Conservation (phyloP, 1,140 invertebrate species). For the Bactericera cockerelli region DNA sequence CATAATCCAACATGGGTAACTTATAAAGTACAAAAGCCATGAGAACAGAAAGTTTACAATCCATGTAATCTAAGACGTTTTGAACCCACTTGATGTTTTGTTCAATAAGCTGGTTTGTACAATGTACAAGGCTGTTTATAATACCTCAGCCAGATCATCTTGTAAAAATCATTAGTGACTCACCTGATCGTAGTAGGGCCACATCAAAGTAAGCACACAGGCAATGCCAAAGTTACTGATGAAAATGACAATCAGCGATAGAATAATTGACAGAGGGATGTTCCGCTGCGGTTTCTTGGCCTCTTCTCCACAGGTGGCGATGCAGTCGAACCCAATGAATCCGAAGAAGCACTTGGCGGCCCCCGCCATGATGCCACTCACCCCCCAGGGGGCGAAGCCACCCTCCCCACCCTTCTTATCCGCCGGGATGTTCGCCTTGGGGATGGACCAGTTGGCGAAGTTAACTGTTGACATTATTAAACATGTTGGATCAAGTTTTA, state of each 20-base stretch:
- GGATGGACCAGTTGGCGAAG: constrained; percentile 48
- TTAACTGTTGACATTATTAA: too few species aligned
- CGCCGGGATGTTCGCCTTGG: constrained; percentile 36
- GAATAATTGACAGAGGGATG: constrained; percentile 76
- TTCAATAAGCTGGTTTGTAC: too few species aligned
- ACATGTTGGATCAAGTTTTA: too few species aligned
- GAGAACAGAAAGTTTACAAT: too few species aligned
- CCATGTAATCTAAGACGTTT: too few species aligned
- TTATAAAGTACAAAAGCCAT: too few species aligned
- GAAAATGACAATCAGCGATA: constrained; percentile 66
- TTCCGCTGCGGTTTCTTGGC: constrained; percentile 73
- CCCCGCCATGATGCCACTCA: constrained; percentile 60
- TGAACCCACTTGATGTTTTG: too few species aligned
- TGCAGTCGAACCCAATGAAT: constrained; percentile 78
- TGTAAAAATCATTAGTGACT: too few species aligned
- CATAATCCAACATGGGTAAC: too few species aligned
- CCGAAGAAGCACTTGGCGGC: constrained; percentile 77
- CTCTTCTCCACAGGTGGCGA: constrained; percentile 52
- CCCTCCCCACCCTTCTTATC: constrained; percentile 41
- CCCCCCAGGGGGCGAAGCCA: constrained; percentile 68
- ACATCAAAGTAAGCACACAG: constrained; percentile 68
- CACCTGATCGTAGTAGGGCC: constrained; percentile 68
- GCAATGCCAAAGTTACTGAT: constrained; percentile 78
- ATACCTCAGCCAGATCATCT: too few species aligned
- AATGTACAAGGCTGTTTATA: too few species aligned